These are phyloP conservation scores for Drosophila kanekoi DNA, from an alignment of 2,888 invertebrate genomes.

Conservation along the genomic window DNA sequence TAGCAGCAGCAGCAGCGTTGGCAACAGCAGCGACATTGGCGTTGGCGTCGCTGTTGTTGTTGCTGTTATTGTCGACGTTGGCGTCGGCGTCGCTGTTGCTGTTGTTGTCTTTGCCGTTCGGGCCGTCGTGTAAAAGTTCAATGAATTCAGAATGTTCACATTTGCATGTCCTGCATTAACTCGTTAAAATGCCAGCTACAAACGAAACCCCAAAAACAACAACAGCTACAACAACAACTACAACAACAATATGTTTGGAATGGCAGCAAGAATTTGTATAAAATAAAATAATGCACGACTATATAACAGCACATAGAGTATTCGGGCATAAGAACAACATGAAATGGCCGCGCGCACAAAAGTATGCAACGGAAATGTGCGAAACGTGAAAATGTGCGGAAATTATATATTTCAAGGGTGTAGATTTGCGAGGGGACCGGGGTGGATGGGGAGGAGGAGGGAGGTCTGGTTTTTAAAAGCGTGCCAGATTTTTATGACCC, in stretches of 20 bases:
- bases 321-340: conserved; percentile 48
- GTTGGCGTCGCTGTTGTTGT: conserved; percentile 13
- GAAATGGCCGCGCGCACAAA: conserved; percentile 66
- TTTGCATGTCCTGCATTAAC: conserved; percentile 83
- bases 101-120: conserved; percentile 43
- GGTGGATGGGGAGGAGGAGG: not conserved
- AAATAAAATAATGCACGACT: conserved; percentile 66
- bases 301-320: conserved; percentile 8
- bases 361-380: conserved; percentile 79
- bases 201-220: conserved; percentile 31
- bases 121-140: conserved; percentile 71
- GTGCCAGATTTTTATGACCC: conserved; percentile 67
- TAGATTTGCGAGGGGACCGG: conserved; percentile 19
- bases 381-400: conserved; percentile 79
- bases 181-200: conserved; percentile 77
- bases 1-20: too few species aligned
- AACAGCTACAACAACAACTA: conserved; percentile 29
- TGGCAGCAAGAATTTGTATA: conserved; percentile 67
- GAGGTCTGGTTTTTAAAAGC: conserved; percentile 1
- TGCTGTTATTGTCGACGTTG: not conserved
- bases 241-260: conserved; percentile 44
- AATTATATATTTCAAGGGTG: conserved; percentile 70
- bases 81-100: conserved; percentile 3
- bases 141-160: conserved; percentile 78
- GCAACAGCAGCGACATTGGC: too few species aligned